Evolutionary conservation across 1,140 invertebrate species (phyloP).

Genomic region (Danaus plexippus): DNA sequence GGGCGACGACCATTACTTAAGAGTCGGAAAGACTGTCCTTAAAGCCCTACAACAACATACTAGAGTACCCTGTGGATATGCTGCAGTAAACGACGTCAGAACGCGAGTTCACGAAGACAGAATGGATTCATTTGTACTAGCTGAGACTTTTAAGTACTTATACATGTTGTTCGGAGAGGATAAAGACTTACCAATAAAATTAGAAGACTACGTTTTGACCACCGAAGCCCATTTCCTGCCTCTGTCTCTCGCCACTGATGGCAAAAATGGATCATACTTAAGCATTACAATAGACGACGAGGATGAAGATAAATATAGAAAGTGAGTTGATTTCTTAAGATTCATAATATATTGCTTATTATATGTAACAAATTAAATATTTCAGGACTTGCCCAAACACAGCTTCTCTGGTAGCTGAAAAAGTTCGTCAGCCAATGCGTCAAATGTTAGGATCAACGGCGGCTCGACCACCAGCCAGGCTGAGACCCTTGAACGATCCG

Average conservation of each 20-base stretch:
- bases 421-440: constrained; percentile 82
- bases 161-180: constrained; percentile 95
- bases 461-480: constrained; percentile 78
- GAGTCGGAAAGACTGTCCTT: constrained; percentile 93
- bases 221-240: constrained; percentile 98
- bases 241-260: constrained; percentile 77
- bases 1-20: constrained; percentile 94
- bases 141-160: constrained; percentile 98
- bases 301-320: constrained; percentile 75
- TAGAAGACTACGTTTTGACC: constrained; percentile 98
- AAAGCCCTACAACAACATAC: constrained; percentile 92
- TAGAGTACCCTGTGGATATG: constrained; percentile 95
- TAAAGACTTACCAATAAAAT: constrained; percentile 87
- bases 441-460: constrained; percentile 90
- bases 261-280: constrained; percentile 41
- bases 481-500: constrained; percentile 89
- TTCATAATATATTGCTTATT: too few relatives aligned
- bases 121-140: constrained; percentile 98
- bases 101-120: constrained; percentile 92
- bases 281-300: constrained; percentile 49
- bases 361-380: not conserved
- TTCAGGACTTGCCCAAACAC: constrained; percentile 88
- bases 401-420: constrained; percentile 84
- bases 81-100: constrained; percentile 95
- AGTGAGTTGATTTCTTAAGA: constrained; percentile 49